phyloP scores from a whole-genome alignment of 2,113 vertebrate genomes.

The Anoplopoma fimbria region DNA sequence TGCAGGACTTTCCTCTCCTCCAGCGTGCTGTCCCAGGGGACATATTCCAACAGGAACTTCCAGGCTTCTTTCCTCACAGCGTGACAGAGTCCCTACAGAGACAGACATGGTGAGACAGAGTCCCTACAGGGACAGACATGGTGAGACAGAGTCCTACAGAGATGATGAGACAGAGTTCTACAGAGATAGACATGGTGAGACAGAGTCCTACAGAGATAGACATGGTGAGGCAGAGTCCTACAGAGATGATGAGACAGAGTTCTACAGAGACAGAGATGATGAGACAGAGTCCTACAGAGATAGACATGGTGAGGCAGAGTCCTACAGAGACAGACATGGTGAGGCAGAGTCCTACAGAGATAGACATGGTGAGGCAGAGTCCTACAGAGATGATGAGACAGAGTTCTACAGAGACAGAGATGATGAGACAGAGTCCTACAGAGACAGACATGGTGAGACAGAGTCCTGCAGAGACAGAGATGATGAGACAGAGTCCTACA shows the following conservation, averaged over 20 bases:
- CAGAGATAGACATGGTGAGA: not conserved
- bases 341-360: not conserved
- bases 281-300: too few species aligned
- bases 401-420: not conserved
- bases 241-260: too few species aligned
- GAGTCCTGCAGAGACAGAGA: not conserved
- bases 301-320: not conserved
- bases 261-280: too few species aligned
- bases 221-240: too few species aligned
- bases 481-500: not conserved
- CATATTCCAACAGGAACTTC: constrained; percentile 96
- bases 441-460: too few species aligned
- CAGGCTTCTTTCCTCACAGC: constrained; percentile 92
- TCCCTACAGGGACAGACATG: not conserved
- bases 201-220: not conserved
- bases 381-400: not conserved
- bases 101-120: not conserved
- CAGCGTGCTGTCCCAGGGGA: constrained; percentile 92
- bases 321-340: not conserved
- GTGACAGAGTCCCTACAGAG: constrained; percentile 90
- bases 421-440: not conserved
- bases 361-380: not conserved
- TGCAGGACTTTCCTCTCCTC: constrained; percentile 91
- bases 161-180: not conserved
- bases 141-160: not conserved